Percentiles rank a stretch among this genome's conserved stretches.
These are phyloP conservation scores for Parnassius smintheus DNA, from an alignment of 2,888 invertebrate species.

Conservation along the genomic window DNA sequence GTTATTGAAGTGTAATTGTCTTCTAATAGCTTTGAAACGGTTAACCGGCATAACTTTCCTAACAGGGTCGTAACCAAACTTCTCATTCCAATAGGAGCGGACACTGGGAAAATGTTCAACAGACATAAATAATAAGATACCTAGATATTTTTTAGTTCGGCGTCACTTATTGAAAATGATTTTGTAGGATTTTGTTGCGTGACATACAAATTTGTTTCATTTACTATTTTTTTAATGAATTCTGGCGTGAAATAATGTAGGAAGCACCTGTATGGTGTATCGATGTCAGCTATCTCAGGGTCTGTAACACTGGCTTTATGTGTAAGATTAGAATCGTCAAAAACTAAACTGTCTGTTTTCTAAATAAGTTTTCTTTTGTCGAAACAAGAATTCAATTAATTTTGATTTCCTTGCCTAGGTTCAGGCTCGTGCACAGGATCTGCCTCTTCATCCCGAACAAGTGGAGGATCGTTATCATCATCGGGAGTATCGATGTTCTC, in stretches of 20 bases:
- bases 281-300: no score
- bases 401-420: no score
- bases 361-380: no score
- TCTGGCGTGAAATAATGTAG: not conserved
- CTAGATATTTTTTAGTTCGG: not conserved
- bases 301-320: no score
- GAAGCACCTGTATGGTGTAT: no score
- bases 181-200: not conserved
- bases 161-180: not conserved
- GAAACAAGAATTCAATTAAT: no score
- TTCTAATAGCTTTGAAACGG: conserved; percentile 33
- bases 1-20: conserved; percentile 40
- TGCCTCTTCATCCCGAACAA: no score
- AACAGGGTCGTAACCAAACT: conserved; percentile 29
- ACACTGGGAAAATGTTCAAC: not conserved
- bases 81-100: not conserved
- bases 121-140: not conserved
- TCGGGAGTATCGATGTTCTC: no score
- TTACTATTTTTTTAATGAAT: not conserved
- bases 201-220: not conserved
- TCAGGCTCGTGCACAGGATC: no score
- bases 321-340: no score
- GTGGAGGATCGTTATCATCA: no score
- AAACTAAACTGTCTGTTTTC: no score
- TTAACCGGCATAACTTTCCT: conserved; percentile 33